A percentile compares a stretch with the other conserved stretches of the same genome.
These are phyloP conservation scores for Ceratina australensis DNA, from an alignment of 1,140 invertebrate genomes.

Conservation along the genomic window DNA sequence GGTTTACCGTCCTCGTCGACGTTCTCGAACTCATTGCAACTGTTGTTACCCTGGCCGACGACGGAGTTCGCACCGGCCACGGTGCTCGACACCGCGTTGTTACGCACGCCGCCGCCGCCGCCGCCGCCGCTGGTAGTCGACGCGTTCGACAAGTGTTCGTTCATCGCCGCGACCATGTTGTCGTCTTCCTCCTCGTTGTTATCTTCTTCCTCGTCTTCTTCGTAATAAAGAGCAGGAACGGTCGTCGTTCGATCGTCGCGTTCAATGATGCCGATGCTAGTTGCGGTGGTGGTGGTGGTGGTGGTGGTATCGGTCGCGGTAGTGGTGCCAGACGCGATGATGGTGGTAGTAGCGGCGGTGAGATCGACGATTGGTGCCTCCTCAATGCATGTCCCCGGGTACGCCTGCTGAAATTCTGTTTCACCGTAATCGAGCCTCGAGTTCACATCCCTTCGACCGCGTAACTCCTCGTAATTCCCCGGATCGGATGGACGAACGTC, in stretches of 20 bases:
- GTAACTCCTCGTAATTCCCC: constrained; percentile 1
- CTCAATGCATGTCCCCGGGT: constrained; percentile 23
- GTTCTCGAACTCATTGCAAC: constrained; percentile 52
- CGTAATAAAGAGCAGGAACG: constrained; percentile 38
- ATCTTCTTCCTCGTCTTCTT: constrained; percentile 45
- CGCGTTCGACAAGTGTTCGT: constrained; percentile 75
- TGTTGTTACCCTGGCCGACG: constrained; percentile 34
- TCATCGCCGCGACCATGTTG: constrained; percentile 79
- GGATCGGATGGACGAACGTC: constrained; percentile 44
- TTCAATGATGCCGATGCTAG: constrained; percentile 41
- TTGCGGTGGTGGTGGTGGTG: constrained; percentile 13
- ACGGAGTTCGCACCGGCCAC: constrained; percentile 36
- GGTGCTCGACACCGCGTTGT: constrained; percentile 38
- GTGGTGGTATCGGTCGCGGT: constrained; percentile 31
- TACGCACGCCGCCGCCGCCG: no score
- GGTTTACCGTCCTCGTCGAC: constrained; percentile 65
- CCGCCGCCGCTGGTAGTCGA: constrained; percentile 74
- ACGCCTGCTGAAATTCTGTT: constrained; percentile 4
- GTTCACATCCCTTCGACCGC: background rate
- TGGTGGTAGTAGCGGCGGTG: constrained; percentile 29
- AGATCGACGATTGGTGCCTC: constrained; percentile 28
- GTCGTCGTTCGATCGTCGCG: constrained; percentile 53
- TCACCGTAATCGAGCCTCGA: constrained; percentile 3
- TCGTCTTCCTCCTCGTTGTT: constrained; percentile 47
- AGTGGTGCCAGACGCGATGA: constrained; percentile 2